Percentiles rank a stretch among this genome's conserved stretches.
Conservation (phyloP, 2,888 invertebrate species). For the Himalopsyche kuldschensis region DNA sequence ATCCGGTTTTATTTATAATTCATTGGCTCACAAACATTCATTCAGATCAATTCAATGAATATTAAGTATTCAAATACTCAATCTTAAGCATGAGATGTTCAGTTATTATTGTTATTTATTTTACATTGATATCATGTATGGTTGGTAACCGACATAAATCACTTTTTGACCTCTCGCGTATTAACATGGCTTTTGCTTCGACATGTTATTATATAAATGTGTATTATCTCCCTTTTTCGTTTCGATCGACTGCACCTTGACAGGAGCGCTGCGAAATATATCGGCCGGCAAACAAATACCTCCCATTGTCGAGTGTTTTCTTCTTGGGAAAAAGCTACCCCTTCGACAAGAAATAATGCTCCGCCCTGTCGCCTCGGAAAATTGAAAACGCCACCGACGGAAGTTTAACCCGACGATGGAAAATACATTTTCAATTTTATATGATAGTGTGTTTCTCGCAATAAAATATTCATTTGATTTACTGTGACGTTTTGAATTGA, state of each 20-base stretch:
- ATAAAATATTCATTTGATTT: neutral
- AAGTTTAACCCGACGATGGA: neutral
- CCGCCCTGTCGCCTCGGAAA: conserved; percentile 21
- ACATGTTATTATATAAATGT: neutral
- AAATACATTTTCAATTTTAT: neutral
- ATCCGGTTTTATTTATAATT: too few relatives aligned
- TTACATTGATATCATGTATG: too few relatives aligned
- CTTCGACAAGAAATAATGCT: conserved; percentile 23
- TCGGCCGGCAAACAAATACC: conserved; percentile 23
- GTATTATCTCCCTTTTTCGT: neutral
- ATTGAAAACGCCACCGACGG: conserved; percentile 17
- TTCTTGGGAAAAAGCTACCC: conserved; percentile 1
- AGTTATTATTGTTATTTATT: too few relatives aligned
- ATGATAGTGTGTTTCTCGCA: neutral
- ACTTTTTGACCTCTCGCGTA: too few relatives aligned
- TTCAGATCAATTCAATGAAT: too few relatives aligned
- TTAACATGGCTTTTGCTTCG: too few relatives aligned
- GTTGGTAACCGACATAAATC: too few relatives aligned
- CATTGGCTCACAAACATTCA: too few relatives aligned
- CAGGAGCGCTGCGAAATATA: conserved; percentile 16
- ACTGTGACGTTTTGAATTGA: neutral
- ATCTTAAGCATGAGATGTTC: too few relatives aligned
- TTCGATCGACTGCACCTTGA: neutral
- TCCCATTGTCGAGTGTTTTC: conserved; percentile 26
- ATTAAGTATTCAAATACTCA: too few relatives aligned